Percentiles rank a stretch among this genome's conserved stretches.
Evolutionary conservation across 2,797 vertebrate genomes (phyloP).

Genomic region (Mormyrus hasselquistii): DNA sequence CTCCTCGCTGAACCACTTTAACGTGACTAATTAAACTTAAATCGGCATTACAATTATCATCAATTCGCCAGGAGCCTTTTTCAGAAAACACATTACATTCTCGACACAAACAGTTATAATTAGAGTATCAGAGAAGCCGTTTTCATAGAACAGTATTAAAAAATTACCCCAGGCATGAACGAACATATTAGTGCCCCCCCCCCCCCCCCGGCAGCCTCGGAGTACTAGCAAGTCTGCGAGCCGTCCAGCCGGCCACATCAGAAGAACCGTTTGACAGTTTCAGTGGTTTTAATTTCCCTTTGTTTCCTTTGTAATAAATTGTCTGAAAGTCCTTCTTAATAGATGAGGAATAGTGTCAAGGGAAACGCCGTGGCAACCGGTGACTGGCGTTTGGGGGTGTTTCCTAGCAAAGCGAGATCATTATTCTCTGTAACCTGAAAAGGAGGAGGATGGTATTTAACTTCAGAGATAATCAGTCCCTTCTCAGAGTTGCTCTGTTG

Average conservation of each 20-base stretch:
- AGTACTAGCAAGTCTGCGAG: background rate
- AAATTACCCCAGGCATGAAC: background rate
- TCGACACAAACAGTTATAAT: background rate
- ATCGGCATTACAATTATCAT: background rate
- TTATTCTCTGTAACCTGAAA: conserved; percentile 18
- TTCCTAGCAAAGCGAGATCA: conserved; percentile 19
- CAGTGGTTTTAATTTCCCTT: background rate
- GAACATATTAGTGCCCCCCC: background rate
- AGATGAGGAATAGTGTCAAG: background rate
- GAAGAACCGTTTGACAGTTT: background rate
- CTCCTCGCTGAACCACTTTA: background rate
- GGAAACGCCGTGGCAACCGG: conserved; percentile 12
- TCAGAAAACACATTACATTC: background rate
- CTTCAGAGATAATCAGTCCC: conserved; percentile 12
- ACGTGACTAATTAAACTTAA: background rate
- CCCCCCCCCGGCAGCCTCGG: no score
- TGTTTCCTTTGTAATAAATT: background rate
- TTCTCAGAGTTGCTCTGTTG: background rate
- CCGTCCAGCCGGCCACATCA: background rate
- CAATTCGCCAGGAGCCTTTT: background rate
- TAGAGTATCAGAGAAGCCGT: background rate
- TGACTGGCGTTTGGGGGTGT: background rate
- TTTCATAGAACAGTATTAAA: background rate
- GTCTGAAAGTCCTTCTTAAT: background rate
- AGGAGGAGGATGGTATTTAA: background rate